Evolutionary conservation across 2,113 vertebrate genomes (phyloP), one percentile per base, ranked within the genome.

Genomic region (Psammodynastes pulverulentus): DNA sequence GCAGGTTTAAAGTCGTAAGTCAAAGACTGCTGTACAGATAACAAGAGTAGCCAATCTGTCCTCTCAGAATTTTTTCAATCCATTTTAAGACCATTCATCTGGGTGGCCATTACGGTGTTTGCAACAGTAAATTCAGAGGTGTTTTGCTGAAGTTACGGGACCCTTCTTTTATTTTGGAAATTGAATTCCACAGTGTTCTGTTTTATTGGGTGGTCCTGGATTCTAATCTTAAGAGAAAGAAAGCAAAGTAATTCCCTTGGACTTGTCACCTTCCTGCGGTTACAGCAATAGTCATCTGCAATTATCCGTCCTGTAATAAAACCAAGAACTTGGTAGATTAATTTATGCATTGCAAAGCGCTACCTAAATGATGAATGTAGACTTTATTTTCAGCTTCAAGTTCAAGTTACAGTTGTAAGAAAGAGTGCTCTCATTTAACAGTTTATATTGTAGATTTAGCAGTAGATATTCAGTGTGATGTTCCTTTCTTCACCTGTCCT

Each of bases 371-470:
- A 91, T 72, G 49, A 91, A 43, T 72, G 45, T 39, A 17, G 56
- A 58, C n/a, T 87, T 21, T 51, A n/a, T 34, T 79, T 88, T 45
- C 9, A 34, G 21, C 21, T 58, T 48, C 58, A 54, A 54, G 23
- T 49, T 58, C 89, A 90, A n/a, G 26, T 7, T 58, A 29, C 19
- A 10, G 29, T 13, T 90, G 94, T 93, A 79, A 93, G 51, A 92
- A 67, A 88, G 0, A 0, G 89, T 89, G 91, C 95, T 93, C 34
- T 54, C 45, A 86, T 89, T 94, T 95, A 93, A 84, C 53, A 92
- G 84, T 95, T 94, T 93, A 89, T 67, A 19, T 23, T 94, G 93
- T 94, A 87, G 93, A 95, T 96, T 96, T 94, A 94, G 95, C 72
- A 79, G 92, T 91, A 84, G 49, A 94, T 88, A 93, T 93, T 56